phyloP scores from a whole-genome alignment of 2,888 invertebrate genomes.

The Eremobia ochroleuca region DNA sequence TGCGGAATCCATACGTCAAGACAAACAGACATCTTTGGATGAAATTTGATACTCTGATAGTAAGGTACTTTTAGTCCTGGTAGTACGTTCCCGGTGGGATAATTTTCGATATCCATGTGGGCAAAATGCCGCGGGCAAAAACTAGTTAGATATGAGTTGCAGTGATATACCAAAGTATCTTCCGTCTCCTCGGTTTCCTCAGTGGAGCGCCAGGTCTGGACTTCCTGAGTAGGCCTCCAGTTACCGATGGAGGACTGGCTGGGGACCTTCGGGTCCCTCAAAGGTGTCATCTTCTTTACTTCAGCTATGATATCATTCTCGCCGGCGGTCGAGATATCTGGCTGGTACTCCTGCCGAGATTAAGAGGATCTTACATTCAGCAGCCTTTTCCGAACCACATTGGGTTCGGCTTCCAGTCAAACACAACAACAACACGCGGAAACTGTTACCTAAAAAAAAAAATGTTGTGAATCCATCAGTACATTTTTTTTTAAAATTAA shows the following conservation, averaged over 20 bases:
- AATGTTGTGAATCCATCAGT: too few species aligned
- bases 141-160: background rate
- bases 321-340: constrained; percentile 19
- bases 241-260: background rate
- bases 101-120: background rate
- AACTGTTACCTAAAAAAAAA: too few species aligned
- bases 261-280: background rate
- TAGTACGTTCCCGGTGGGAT: background rate
- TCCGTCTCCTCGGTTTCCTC: constrained; percentile 13
- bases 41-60: background rate
- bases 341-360: constrained; percentile 17
- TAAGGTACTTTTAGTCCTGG: background rate
- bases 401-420: background rate
- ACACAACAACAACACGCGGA: too few species aligned
- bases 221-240: background rate
- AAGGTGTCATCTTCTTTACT: background rate
- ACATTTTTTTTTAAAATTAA: too few species aligned
- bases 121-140: background rate
- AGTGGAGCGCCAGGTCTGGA: background rate
- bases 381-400: background rate
- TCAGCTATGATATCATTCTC: constrained; percentile 27
- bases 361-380: background rate
- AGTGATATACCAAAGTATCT: constrained; percentile 14
- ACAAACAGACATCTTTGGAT: background rate
- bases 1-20: too few species aligned